Evolutionary conservation across 2,113 vertebrate species (phyloP), one percentile per base, ranked within the genome.

Genomic region (Papio anubis): DNA sequence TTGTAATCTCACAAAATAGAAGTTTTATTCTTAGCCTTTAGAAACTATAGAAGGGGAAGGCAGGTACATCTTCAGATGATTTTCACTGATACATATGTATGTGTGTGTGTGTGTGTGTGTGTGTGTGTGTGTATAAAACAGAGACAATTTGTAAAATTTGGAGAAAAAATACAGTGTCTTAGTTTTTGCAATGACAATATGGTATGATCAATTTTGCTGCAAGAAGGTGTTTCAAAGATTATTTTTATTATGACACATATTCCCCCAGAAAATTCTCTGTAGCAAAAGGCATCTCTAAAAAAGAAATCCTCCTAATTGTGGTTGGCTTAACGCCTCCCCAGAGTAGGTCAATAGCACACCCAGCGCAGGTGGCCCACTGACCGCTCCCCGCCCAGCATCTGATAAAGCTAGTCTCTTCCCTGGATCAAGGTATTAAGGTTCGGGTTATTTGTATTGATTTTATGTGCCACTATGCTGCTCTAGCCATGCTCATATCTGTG

Each of bases 371-470:
- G 98, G 97, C 97, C 98, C 45, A 96, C 98, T 70, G 68, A 97
- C 98, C 82, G 98, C 99, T 97, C 97, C 98, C 99, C 98, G 99
- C 98, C 96, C 97, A 98, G 98, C 97, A 98, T 99, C 98, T 98
- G 99, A 99, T 99, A 99, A 99, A 99, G 98, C 99, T 97, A 99
- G 99, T 99, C 99, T 99, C 99, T 99, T 99, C 98, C 98, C 97
- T 55, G 99, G 99, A 99, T 99, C 99, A 99, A 99, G 99, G 99
- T 99, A 99, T 99, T 99, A 99, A 99, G 99, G 99, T 99, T 99
- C 99, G 99, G 99, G 99, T 99, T 99, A 99, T 99, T 99, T 99
- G 99, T 99, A 99, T 99, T 99, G 99, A 99, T 99, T 99, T 99
- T 99, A 98, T 99, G 99, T 99, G 99, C 99, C 98, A 99, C 99